Conservation (phyloP, 1,140 invertebrate species). For the Trinorchestia longiramus region DNA sequence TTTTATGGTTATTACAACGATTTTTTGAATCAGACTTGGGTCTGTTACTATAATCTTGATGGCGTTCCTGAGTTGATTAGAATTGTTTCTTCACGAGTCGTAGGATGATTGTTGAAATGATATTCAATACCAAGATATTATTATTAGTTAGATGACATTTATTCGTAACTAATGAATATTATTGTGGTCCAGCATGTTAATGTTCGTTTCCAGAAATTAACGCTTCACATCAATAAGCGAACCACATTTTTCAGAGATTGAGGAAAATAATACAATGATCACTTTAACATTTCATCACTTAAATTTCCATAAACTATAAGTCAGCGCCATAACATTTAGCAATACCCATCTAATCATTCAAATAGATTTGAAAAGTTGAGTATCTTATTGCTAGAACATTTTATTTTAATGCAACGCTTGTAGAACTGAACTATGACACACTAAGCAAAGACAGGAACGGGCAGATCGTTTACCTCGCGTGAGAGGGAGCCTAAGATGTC, state of each 20-base stretch:
- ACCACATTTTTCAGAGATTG: neutral
- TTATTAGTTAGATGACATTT: too few species aligned
- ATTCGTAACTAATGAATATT: too few species aligned
- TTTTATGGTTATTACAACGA: too few species aligned
- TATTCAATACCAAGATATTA: too few species aligned
- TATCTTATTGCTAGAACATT: slow-evolving; percentile 29
- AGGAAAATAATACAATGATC: slow-evolving; percentile 53
- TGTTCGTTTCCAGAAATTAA: too few species aligned
- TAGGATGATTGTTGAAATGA: too few species aligned
- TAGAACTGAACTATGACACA: neutral
- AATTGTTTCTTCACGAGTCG: too few species aligned
- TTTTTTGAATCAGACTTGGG: too few species aligned
- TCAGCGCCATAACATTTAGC: slow-evolving; percentile 17
- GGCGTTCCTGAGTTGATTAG: too few species aligned
- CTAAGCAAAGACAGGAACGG: neutral
- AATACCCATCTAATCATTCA: neutral
- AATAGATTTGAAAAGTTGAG: slow-evolving; percentile 27
- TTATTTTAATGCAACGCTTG: neutral
- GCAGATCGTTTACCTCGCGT: neutral
- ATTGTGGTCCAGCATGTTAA: too few species aligned
- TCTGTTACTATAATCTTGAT: too few species aligned
- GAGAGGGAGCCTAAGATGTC: neutral
- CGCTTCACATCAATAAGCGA: too few species aligned
- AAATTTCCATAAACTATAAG: slow-evolving; percentile 35
- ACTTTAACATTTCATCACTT: neutral